Percentiles rank a stretch among this genome's conserved stretches.
These are phyloP conservation scores for Polietes domitor DNA, from an alignment of 2,888 invertebrate species.

Conservation along the genomic window DNA sequence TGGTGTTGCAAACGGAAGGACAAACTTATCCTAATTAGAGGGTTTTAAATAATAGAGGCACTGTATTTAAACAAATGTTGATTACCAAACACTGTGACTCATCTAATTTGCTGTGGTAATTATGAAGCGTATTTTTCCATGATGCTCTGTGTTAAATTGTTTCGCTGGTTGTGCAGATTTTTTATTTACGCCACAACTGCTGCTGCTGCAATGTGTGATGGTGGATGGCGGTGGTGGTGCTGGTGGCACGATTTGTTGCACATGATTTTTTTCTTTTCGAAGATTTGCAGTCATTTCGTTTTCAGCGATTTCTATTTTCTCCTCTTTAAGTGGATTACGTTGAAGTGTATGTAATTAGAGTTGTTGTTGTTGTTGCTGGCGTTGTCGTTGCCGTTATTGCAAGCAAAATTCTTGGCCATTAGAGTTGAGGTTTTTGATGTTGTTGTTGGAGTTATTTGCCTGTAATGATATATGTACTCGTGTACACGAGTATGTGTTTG, in stretches of 20 bases:
- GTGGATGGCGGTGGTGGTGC: not conserved
- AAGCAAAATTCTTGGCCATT: slow-evolving; percentile 9
- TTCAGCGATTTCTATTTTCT: slow-evolving; percentile 17
- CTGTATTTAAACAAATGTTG: not conserved
- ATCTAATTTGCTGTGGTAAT: not conserved
- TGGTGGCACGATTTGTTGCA: slow-evolving; percentile 22
- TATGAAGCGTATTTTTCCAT: not conserved
- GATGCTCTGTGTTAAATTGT: not conserved
- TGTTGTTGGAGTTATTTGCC: not conserved
- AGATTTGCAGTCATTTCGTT: not conserved
- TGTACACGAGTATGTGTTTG: not conserved
- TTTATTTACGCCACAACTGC: not conserved
- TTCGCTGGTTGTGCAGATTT: not conserved
- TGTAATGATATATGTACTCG: not conserved
- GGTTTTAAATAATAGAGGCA: too few relatives aligned
- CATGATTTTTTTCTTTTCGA: not conserved
- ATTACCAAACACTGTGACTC: not conserved
- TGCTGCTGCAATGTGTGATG: not conserved
- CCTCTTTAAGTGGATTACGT: slow-evolving; percentile 10
- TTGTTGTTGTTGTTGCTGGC: slow-evolving; percentile 28
- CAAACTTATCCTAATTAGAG: too few relatives aligned
- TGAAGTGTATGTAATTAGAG: slow-evolving; percentile 51
- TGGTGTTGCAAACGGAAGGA: too few relatives aligned
- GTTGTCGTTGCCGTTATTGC: not conserved
- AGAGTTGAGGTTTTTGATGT: not conserved